Conservation (phyloP, 2,113 vertebrate species). For the Spea bombifrons region DNA sequence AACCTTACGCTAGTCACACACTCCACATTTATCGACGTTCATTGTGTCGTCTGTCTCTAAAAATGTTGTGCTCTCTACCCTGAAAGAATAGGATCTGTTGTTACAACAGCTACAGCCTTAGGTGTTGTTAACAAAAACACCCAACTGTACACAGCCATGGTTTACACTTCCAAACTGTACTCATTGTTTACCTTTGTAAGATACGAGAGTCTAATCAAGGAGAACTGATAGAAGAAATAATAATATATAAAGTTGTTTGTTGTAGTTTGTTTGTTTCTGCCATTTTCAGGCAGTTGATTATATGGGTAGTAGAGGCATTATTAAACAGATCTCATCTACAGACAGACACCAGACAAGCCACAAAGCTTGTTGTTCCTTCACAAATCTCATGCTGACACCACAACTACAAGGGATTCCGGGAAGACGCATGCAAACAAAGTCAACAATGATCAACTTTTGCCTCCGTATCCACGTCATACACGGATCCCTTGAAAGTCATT, state of each 20-base stretch:
- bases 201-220: background rate
- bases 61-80: conserved; percentile 20
- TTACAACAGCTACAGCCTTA: no score
- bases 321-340: no score
- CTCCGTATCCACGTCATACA: no score
- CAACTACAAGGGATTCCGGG: no score
- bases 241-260: conserved; percentile 60
- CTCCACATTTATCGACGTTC: conserved; percentile 22
- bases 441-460: no score
- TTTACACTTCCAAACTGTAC: conserved; percentile 16
- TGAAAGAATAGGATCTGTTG: background rate
- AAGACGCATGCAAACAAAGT: no score
- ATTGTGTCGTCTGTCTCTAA: conserved; percentile 1
- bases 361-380: no score
- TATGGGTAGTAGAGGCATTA: no score
- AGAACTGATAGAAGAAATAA: conserved; percentile 56
- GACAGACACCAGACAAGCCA: no score
- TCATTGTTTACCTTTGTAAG: conserved; percentile 27
- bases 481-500: no score
- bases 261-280: conserved; percentile 56
- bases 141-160: background rate
- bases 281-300: no score
- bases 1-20: conserved; percentile 21
- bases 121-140: background rate
- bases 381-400: no score